These are phyloP conservation scores for Microcebus lehilahytsara DNA, from an alignment of 2,113 vertebrate species.

Conservation along the genomic window DNA sequence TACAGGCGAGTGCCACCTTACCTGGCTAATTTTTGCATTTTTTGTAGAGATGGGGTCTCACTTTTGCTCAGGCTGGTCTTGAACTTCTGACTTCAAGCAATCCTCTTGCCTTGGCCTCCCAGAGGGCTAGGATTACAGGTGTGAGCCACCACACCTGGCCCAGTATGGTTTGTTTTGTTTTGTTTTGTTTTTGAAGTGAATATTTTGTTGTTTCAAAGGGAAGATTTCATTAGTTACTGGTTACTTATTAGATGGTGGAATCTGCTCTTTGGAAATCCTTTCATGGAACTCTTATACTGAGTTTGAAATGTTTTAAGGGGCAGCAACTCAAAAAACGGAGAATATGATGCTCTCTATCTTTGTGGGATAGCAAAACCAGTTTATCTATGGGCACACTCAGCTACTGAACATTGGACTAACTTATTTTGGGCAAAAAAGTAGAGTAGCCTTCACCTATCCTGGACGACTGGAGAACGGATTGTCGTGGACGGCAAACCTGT, in stretches of 20 bases:
- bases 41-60: too few species aligned
- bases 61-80: too few species aligned
- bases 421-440: neutral
- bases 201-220: neutral
- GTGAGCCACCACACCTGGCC: too few species aligned
- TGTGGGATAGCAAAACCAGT: neutral
- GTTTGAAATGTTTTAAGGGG: neutral
- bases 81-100: too few species aligned
- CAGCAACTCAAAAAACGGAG: neutral
- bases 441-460: neutral
- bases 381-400: neutral
- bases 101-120: too few species aligned
- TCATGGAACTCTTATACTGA: neutral
- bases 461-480: neutral
- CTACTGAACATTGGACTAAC: neutral
- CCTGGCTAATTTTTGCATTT: too few species aligned
- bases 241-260: neutral
- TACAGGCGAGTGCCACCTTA: too few species aligned
- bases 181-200: neutral
- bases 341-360: neutral
- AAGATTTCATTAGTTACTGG: neutral
- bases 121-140: too few species aligned
- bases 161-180: neutral
- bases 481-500: neutral
- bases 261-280: neutral